Evolutionary conservation across 2,888 invertebrate genomes (phyloP), one percentile per base, ranked within the genome.

Genomic region (Phyto melanocephala): DNA sequence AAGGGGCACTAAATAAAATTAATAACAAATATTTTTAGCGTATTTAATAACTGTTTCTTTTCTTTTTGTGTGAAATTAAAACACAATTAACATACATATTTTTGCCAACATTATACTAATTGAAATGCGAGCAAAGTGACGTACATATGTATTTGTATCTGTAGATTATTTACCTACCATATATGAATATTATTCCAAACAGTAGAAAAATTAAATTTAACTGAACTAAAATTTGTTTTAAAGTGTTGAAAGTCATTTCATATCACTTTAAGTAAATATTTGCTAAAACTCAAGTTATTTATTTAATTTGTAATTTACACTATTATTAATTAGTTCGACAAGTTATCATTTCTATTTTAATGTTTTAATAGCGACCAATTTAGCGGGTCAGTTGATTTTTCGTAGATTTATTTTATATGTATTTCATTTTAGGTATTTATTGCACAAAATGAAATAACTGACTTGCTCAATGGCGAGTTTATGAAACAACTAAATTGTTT

Each of bases 391-490:
- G 74, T 47, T 74, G 22, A 72, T 40, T 11, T 54, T 74, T 63
- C 20, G 22, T 45, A 45, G 2, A 15, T 40, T 20, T 11, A 35
- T 15, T 50, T 45, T 45, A 13, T 58, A 28, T 37, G n/a, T 28
- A 28, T 5, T 28, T 28, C 28, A n/a, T n/a, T 28, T 28, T 28
- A 28, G 6, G 28, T 58, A 2, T 50, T 50, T 58, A 8, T 5
- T 5, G 3, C 3, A 28, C 4, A 8, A 42, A 67, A 42, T 10
- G 1, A 35, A 68, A 68, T 24, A 67, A 60, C 86, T 81, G 85
- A 65, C 58, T 84, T 75, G 86, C 84, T 86, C 87, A 86, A 86
- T 87, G 86, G 85, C 85, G 74, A 81, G 80, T 85, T 81, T 83
- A 45, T 45, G 37, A 71, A 79, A 75, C 84, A 82, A 88, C 87